These are phyloP conservation scores for Platycheirus albimanus DNA, from an alignment of 2,888 invertebrate species.

Conservation along the genomic window DNA sequence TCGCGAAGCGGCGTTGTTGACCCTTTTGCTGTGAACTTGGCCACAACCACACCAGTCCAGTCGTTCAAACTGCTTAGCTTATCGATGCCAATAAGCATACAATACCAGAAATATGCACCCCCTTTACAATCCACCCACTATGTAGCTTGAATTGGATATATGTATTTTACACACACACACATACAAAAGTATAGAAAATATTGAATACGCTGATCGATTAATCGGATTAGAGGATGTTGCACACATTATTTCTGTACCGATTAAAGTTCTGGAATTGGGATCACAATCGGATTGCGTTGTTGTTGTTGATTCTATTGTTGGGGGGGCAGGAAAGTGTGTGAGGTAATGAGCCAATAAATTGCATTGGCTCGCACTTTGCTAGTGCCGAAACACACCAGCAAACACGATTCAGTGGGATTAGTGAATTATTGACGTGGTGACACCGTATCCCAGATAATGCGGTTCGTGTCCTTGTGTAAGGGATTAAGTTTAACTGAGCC, in stretches of 20 bases:
- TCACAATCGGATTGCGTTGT: slow-evolving; percentile 44
- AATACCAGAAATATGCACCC: slow-evolving; percentile 2
- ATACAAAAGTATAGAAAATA: slow-evolving; percentile 61
- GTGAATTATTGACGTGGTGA: slow-evolving; percentile 51
- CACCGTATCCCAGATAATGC: slow-evolving; percentile 32
- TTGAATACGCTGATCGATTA: slow-evolving; percentile 70
- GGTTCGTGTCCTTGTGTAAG: slow-evolving; percentile 42
- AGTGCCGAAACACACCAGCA: neutral
- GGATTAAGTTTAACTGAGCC: slow-evolving; percentile 27
- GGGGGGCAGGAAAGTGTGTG: neutral
- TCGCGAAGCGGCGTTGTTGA: slow-evolving; percentile 37
- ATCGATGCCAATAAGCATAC: slow-evolving; percentile 40
- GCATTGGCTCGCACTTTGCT: slow-evolving; percentile 16
- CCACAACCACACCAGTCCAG: slow-evolving; percentile 31
- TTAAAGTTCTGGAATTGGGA: slow-evolving; percentile 55
- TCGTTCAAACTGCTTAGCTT: slow-evolving; percentile 58
- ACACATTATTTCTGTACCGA: slow-evolving; percentile 65
- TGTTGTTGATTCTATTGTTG: neutral
- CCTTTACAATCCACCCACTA: neutral
- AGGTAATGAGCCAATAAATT: slow-evolving; percentile 60
- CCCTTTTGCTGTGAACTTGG: slow-evolving; percentile 48
- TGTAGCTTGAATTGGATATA: neutral
- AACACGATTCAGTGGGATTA: slow-evolving; percentile 42
- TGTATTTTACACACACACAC: too few relatives aligned
- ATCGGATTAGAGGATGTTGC: slow-evolving; percentile 71